Evolutionary conservation across 2,797 vertebrate genomes (phyloP), one percentile per base, ranked within the genome.

Genomic region (Peromyscus melanophrys): DNA sequence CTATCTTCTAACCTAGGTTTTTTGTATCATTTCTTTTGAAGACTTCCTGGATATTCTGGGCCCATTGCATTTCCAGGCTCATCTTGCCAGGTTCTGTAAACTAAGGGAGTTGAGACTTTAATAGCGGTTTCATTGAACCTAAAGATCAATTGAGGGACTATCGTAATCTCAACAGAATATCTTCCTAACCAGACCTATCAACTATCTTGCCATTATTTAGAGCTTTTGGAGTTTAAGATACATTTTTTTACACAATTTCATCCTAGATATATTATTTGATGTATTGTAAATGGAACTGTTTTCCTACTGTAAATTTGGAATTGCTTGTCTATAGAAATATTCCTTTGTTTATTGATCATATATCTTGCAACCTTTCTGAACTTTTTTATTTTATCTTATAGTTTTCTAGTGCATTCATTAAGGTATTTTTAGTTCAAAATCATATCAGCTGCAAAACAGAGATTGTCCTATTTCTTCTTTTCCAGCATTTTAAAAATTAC

Each of bases 241-340:
- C 0, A 75, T 23, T 0, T 4, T 4, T 49, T 92, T 73, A 0
- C 0, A 76, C 8, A 81, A 73, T 90, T 83, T 94, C 49, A 87
- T 57, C 8, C 29, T 29, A 49, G 34, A n/a, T 23, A 43, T 94
- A 63, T 84, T 59, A 84, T 90, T 52, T 93, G 14, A 25, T 59
- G 13, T 76, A 1, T 71, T 89, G 1, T 43, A 92, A 86, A 59
- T 93, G 17, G 4, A 67, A 65, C n/a, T 83, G 14, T 82, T 90
- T 93, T 93, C 23, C 89, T 52, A 77, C 5, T 67, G 61, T 85
- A 16, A 77, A 65, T 75, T 94, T 92, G 83, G 27, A 12, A 57
- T 78, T 78, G 67, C 6, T 87, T 11, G 2, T 61, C 55, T 94
- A 65, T 78, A 59, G 23, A 92, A 73, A 89, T 81, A 73, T 3